These are phyloP conservation scores for Bombus consobrinus DNA, from an alignment of 1,140 invertebrate species.

Conservation along the genomic window DNA sequence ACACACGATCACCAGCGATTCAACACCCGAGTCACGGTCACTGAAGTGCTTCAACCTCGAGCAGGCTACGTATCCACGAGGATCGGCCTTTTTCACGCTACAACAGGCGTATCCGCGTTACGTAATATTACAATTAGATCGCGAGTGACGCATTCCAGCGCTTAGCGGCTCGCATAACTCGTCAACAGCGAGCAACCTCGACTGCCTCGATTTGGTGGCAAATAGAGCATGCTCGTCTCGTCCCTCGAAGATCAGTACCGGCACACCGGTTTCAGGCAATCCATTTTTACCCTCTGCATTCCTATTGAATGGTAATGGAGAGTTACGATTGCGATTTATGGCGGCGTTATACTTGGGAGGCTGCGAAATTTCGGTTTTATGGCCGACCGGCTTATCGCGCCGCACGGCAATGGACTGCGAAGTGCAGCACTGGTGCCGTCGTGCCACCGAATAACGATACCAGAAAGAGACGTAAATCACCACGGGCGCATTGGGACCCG, in stretches of 20 bases:
- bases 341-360: conserved; percentile 65
- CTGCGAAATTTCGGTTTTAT: conserved; percentile 73
- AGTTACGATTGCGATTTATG: conserved; percentile 71
- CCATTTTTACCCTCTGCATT: conserved; percentile 46
- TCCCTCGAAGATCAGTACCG: conserved; percentile 40
- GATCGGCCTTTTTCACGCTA: conserved; percentile 7
- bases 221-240: conserved; percentile 40
- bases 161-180: conserved; percentile 34
- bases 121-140: conserved; percentile 43
- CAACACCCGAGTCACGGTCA: background rate
- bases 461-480: conserved; percentile 71
- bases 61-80: background rate
- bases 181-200: background rate
- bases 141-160: conserved; percentile 18
- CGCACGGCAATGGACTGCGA: conserved; percentile 62
- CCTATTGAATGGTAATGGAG: conserved; percentile 70
- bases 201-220: conserved; percentile 44
- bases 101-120: conserved; percentile 30
- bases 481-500: conserved; percentile 32
- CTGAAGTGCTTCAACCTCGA: conserved; percentile 2
- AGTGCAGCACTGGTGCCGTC: conserved; percentile 55
- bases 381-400: conserved; percentile 68
- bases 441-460: conserved; percentile 67
- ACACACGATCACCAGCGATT: background rate
- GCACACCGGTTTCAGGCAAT: conserved; percentile 30